Base-by-base conservation (phyloP, 2,113 vertebrate genomes). In the Okapia johnstoni region DNA sequence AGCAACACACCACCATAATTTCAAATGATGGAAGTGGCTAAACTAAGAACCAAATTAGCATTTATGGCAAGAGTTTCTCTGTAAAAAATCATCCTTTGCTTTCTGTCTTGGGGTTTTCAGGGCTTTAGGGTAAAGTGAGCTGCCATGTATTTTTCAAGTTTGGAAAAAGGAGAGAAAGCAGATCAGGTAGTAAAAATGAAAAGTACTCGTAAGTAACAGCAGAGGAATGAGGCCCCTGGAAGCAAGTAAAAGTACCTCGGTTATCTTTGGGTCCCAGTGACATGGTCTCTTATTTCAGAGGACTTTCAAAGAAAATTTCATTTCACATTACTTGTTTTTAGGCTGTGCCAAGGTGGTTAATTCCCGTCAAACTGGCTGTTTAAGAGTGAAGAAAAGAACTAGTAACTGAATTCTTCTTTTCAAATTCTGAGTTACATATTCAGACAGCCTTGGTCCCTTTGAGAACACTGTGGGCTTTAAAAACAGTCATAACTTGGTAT, bases 241-340 rank as follows among this genome's bases (percentile, higher is more conserved):
- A 81, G 60, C 26, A 92, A 79, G 70, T 57, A 28, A 43, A 73
- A 63, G 70, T 57, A 36, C 66, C 58, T 36, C 43, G 40, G 57
- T 76, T 93, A 58, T 57, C 43, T 50, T 17, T 46, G 30, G n/a
- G 43, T 57, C 36, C 66, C 80, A 79, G 7, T 48, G 54, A 96
- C 52, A 79, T 6, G 30, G 70, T 60, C 58, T 90, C 70, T 91
- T 80, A 93, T 58, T 54, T 52, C 46, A 91, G 81, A 80, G 92
- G 76, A 54, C 46, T 93, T 96, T 60, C n/a, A 90, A 94, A 83
- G 55, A 91, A 95, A 97, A 94, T 79, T 76, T 85, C 63, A 92
- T 80, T 85, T 87, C 70, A 46, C 36, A 95, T 94, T 96, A 96
- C 14, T 88, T 26, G 50, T 90, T 93, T 86, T 96, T 54, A 93